phyloP scores from a whole-genome alignment of 2,113 vertebrate species.

The Rafetus swinhoei region DNA sequence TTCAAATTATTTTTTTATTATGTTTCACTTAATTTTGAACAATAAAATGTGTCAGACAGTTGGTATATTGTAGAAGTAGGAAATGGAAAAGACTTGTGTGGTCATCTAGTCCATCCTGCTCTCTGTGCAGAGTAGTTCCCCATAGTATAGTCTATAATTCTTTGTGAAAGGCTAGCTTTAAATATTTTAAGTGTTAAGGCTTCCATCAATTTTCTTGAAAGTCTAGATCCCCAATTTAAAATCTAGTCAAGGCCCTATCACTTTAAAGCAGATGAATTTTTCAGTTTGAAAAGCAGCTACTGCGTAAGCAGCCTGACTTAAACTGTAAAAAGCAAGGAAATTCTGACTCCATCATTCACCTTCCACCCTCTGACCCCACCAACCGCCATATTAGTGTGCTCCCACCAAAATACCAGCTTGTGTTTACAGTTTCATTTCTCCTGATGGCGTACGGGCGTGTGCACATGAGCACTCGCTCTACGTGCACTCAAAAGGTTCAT shows the following conservation, averaged over 20 bases:
- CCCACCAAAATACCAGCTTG: slow-evolving; percentile 88
- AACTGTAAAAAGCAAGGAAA: slow-evolving; percentile 81
- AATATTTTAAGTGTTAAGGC: background rate
- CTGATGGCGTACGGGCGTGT: slow-evolving; percentile 82
- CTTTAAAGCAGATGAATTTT: slow-evolving; percentile 68
- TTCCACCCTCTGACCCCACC: slow-evolving; percentile 80
- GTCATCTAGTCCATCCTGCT: slow-evolving; percentile 4
- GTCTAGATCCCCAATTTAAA: slow-evolving; percentile 9
- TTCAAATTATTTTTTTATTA: background rate
- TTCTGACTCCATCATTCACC: slow-evolving; percentile 84
- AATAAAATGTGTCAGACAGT: slow-evolving; percentile 8
- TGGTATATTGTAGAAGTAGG: slow-evolving; percentile 26
- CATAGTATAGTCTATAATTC: background rate
- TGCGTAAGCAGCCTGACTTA: slow-evolving; percentile 79
- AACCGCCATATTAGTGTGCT: slow-evolving; percentile 85
- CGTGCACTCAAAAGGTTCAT: slow-evolving; percentile 85
- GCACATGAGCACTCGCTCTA: slow-evolving; percentile 82
- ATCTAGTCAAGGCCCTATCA: slow-evolving; percentile 62
- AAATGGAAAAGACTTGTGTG: slow-evolving; percentile 1
- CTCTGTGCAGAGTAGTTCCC: background rate
- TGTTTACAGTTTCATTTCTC: slow-evolving; percentile 83
- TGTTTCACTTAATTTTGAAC: slow-evolving; percentile 20
- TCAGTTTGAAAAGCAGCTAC: slow-evolving; percentile 78
- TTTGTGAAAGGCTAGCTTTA: slow-evolving; percentile 9
- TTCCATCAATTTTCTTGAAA: slow-evolving; percentile 26